Evolutionary conservation across 2,797 vertebrate genomes (phyloP).

Genomic region (Girardinus metallicus): DNA sequence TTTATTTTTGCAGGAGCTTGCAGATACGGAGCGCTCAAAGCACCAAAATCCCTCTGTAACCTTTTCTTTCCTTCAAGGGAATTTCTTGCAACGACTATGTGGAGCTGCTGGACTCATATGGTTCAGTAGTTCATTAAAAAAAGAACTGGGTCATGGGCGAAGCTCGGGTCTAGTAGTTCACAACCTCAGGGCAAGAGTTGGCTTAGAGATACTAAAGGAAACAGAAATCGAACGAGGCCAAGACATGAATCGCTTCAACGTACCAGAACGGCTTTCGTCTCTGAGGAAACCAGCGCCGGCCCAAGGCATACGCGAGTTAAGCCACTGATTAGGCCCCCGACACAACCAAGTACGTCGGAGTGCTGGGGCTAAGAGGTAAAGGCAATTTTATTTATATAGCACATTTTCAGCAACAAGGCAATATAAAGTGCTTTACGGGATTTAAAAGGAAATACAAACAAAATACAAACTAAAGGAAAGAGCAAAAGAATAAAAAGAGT

Average conservation of each 20-base stretch:
- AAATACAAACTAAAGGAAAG: no score
- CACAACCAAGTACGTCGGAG: no score
- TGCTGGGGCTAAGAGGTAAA: no score
- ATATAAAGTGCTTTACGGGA: no score
- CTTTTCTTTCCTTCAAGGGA: constrained; percentile 8
- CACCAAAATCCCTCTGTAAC: constrained; percentile 3
- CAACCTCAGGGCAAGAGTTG: background rate
- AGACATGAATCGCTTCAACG: background rate
- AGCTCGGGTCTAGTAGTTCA: background rate
- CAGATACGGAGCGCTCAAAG: background rate
- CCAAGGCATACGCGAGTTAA: no score
- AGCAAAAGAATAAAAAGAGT: no score
- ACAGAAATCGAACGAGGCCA: background rate
- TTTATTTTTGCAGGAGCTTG: background rate
- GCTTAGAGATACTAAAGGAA: background rate
- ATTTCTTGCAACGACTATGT: background rate
- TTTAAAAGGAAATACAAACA: no score
- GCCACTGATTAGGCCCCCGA: no score
- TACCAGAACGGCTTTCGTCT: background rate
- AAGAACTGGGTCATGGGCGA: background rate
- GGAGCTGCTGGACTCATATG: background rate
- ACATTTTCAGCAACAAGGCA: no score
- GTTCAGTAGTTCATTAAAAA: constrained; percentile 9
- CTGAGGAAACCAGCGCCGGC: constrained; percentile 17
- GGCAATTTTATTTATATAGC: no score